phyloP scores from a whole-genome alignment of 2,113 vertebrate genomes.

The Cheirogaleus medius region DNA sequence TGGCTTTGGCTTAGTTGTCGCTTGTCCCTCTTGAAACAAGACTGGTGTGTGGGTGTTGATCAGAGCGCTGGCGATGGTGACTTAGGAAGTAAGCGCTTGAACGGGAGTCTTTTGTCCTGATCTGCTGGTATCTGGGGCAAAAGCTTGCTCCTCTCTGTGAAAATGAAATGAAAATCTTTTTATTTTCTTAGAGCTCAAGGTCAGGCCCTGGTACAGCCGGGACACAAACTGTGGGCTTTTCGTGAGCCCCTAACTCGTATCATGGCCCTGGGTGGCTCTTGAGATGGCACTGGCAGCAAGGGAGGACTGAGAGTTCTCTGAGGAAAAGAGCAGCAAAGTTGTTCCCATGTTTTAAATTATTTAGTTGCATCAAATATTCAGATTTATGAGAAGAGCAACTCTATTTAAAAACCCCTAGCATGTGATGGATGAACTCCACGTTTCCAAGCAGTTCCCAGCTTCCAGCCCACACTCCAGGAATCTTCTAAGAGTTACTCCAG shows the following conservation, averaged over 20 bases:
- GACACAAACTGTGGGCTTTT: not conserved
- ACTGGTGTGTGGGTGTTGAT: not conserved
- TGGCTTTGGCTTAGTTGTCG: not conserved
- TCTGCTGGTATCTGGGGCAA: not conserved
- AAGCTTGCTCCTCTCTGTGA: not conserved
- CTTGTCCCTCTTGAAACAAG: not conserved
- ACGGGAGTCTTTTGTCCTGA: not conserved
- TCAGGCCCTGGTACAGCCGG: not conserved
- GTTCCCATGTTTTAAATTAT: constrained; percentile 42
- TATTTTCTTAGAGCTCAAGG: not conserved
- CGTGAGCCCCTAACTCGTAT: too few species aligned
- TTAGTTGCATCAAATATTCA: constrained; percentile 68
- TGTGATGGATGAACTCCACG: not conserved
- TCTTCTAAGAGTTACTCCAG: not conserved
- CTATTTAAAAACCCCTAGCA: constrained; percentile 45
- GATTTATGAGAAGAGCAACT: constrained; percentile 36
- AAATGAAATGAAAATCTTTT: not conserved
- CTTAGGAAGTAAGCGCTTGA: not conserved
- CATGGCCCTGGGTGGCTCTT: not conserved
- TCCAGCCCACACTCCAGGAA: not conserved
- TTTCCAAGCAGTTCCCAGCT: not conserved
- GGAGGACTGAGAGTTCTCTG: not conserved
- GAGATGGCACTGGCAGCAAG: not conserved
- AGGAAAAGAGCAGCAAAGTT: not conserved
- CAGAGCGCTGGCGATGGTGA: not conserved